These are phyloP conservation scores for Acanthosepion pharaonis DNA, from an alignment of 2,888 invertebrate species.

Conservation along the genomic window DNA sequence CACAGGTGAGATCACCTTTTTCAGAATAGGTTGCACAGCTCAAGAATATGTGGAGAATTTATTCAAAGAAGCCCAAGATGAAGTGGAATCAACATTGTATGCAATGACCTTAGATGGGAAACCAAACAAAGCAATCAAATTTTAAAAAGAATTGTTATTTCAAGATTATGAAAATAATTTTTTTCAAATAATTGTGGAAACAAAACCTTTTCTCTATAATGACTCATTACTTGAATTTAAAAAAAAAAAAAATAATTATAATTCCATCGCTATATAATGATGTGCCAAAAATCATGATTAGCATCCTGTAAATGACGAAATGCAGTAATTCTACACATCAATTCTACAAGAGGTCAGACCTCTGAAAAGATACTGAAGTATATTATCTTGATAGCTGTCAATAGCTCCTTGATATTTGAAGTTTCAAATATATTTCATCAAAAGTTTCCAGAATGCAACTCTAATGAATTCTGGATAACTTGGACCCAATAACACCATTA, in stretches of 20 bases:
- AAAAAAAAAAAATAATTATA: neutral
- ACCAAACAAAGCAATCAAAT: neutral
- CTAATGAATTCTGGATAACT: no score
- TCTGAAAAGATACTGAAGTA: no score
- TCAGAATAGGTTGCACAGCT: slow-evolving; percentile 62
- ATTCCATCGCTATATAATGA: neutral
- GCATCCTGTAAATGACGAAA: no score
- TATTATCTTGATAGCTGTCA: no score
- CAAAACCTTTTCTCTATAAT: neutral
- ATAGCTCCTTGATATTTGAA: no score
- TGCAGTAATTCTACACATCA: no score
- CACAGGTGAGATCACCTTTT: slow-evolving; percentile 60
- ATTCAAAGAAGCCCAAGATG: slow-evolving; percentile 52
- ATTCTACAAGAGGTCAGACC: no score
- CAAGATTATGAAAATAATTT: neutral
- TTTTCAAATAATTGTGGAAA: neutral
- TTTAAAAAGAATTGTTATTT: neutral
- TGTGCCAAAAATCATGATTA: no score
- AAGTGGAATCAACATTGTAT: neutral
- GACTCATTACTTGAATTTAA: neutral
- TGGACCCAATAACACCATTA: no score
- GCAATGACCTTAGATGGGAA: neutral
- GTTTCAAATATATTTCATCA: no score
- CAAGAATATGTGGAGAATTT: slow-evolving; percentile 53
- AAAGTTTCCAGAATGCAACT: no score